A percentile compares a stretch with the other conserved stretches of the same genome.
Evolutionary conservation across 2,888 invertebrate species (phyloP).

Genomic region (Pyrocoelia pectoralis): DNA sequence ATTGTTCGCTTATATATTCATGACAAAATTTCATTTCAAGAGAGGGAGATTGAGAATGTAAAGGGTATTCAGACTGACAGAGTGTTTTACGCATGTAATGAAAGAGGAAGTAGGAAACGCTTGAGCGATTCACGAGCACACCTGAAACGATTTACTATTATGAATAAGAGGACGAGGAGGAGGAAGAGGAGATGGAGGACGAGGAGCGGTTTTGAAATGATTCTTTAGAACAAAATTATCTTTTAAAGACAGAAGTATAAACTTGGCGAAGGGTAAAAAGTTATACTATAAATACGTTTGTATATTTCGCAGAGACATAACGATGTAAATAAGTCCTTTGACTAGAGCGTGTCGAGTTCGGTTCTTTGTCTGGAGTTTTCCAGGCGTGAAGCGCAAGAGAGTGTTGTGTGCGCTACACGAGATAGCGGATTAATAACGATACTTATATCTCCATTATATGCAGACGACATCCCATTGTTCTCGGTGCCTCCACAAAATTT

Average conservation of each 20-base stretch:
- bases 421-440: constrained; percentile 51
- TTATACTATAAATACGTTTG: constrained; percentile 32
- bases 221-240: constrained; percentile 19
- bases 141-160: neutral
- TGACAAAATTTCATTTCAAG: no score
- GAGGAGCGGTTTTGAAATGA: neutral
- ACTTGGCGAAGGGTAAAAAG: constrained; percentile 30
- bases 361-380: constrained; percentile 50
- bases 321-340: constrained; percentile 47
- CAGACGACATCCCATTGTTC: constrained; percentile 48
- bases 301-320: constrained; percentile 40
- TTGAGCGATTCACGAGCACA: neutral
- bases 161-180: neutral
- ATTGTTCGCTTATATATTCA: no score
- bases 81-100: no score
- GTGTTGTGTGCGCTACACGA: constrained; percentile 43
- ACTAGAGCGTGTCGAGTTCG: constrained; percentile 46
- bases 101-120: no score
- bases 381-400: constrained; percentile 51
- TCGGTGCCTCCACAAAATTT: constrained; percentile 33
- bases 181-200: neutral
- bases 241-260: constrained; percentile 22
- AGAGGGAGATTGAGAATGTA: no score
- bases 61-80: no score
- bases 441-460: constrained; percentile 51